These are phyloP conservation scores for Tubiluchus corallicola DNA, from an alignment of 2,888 invertebrate genomes.

Conservation along the genomic window DNA sequence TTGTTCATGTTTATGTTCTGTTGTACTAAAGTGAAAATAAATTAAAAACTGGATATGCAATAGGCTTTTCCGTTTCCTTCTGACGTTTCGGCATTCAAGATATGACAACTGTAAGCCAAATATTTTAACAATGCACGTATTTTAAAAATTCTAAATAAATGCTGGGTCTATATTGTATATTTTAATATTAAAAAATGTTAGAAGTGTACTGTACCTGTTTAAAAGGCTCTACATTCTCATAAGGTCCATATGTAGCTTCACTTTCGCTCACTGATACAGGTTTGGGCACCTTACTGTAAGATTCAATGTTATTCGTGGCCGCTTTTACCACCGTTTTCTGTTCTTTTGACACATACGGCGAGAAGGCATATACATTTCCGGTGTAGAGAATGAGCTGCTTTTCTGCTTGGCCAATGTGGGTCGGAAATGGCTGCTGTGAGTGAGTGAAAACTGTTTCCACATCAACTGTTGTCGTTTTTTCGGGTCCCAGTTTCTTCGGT, in stretches of 20 bases:
- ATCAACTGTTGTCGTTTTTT: constrained; percentile 19
- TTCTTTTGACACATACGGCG: constrained; percentile 56
- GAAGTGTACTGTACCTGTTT: no score
- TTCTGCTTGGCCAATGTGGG: constrained; percentile 72
- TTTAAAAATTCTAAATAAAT: no score
- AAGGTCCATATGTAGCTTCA: constrained; percentile 73
- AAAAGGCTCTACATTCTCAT: constrained; percentile 46
- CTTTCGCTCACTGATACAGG: constrained; percentile 59
- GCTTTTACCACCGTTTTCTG: constrained; percentile 64
- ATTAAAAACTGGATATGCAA: no score
- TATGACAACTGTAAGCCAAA: no score
- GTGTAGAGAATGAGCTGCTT: constrained; percentile 74
- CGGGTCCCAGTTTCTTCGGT: constrained; percentile 19
- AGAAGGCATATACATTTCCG: constrained; percentile 62
- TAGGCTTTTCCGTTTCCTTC: no score
- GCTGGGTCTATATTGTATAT: no score
- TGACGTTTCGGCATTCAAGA: no score
- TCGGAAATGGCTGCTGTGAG: constrained; percentile 61
- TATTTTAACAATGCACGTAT: no score
- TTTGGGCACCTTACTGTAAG: constrained; percentile 51
- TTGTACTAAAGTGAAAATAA: no score
- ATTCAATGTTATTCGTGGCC: constrained; percentile 58
- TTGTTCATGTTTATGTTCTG: no score
- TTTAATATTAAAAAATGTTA: no score
- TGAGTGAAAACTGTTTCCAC: constrained; percentile 58